These are phyloP conservation scores for Brachypteracias leptosomus DNA, from an alignment of 2,113 vertebrate genomes.

Conservation along the genomic window DNA sequence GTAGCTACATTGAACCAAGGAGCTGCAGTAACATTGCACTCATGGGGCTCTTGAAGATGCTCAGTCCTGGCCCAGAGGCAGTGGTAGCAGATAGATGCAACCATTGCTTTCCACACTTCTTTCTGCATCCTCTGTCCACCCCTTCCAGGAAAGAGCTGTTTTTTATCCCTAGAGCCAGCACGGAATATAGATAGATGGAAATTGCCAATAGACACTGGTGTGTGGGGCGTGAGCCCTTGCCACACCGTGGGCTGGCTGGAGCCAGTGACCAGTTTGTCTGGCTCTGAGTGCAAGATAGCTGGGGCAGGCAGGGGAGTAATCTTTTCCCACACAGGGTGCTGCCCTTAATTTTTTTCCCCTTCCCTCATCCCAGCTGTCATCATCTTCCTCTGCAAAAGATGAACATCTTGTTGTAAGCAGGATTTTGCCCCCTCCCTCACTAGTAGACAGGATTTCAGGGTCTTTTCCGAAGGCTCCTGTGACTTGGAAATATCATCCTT, in stretches of 20 bases:
- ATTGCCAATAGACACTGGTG: neutral
- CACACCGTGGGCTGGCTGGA: neutral
- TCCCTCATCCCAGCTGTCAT: constrained; percentile 13
- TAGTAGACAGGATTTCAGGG: neutral
- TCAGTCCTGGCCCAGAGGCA: neutral
- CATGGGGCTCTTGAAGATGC: neutral
- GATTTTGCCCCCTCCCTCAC: neutral
- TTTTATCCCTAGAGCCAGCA: neutral
- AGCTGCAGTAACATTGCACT: neutral
- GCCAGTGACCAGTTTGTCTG: neutral
- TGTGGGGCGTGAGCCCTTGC: neutral
- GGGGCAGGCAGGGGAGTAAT: neutral
- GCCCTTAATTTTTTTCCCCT: constrained; percentile 3
- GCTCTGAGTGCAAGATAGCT: neutral
- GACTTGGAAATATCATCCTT: neutral
- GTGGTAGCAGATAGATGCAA: neutral
- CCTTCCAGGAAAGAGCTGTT: neutral
- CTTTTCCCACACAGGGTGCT: constrained; percentile 1
- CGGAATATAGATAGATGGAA: neutral
- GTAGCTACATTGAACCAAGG: neutral
- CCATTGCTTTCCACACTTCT: neutral
- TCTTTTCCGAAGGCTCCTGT: neutral
- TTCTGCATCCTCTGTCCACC: neutral
- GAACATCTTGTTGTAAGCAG: neutral
- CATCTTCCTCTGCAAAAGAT: constrained; percentile 27